Base-by-base conservation (phyloP, 2,888 invertebrate genomes). In the Pristionchus maxplancki region DNA sequence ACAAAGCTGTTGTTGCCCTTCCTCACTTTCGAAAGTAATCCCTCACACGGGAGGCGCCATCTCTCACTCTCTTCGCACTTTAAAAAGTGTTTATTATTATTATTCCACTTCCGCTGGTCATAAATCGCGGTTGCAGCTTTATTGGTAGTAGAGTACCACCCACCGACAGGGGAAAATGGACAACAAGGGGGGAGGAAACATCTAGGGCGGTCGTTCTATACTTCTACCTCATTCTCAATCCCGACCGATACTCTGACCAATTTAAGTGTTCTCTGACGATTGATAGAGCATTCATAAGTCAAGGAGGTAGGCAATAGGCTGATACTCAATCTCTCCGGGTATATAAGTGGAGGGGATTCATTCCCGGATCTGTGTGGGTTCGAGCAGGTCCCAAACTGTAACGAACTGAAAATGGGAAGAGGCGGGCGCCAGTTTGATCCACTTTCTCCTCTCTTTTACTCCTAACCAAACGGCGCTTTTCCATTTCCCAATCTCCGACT, bases 331-430 rank as follows among this genome's bases (percentile, higher is more conserved):
- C n/a, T n/a, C 15, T 67, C 15, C 34, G 11, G 67, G 17, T 67
- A 34, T 67, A 67, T 67, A 34, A 34, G 31, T 13, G 11, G 31
- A 13, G 4, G 31, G 53, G 48, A n/a, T 58, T 58, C 44, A 15
- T 13, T 78, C 44, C 78, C 78, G 78, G 78, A 78, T 78, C 11
- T 48, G 37, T 58, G 58, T 34, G 34, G 37, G 78, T 78, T 48
- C 78, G 78, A 48, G 28, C 78, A 44, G 78, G 44, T 78, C 78
- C 78, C 44, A 78, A 78, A 78, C 78, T 78, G 78, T 78, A 17
- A 78, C 78, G 78, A 78, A 78, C 78, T 78, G 78, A 78, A 74
- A 78, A 78, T 40, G 44, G 78, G 28, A 37, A 48, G 40, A 78
- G 44, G 78, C 44, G 78, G 48, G 15, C n/a, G 40, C 71, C 34